phyloP scores from a whole-genome alignment of 2,113 vertebrate genomes.

The Chitala chitala region DNA sequence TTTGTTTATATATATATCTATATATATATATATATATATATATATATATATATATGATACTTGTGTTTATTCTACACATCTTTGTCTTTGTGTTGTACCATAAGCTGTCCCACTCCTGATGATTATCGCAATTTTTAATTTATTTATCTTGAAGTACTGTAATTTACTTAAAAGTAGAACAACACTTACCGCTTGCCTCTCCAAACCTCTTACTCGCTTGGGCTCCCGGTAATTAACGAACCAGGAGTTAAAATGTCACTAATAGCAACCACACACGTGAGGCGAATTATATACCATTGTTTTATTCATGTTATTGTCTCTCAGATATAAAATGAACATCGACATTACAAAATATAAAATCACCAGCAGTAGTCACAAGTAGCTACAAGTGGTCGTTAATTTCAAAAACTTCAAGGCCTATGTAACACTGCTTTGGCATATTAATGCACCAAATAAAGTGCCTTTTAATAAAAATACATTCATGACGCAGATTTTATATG shows the following conservation, averaged over 20 bases:
- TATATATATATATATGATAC: too few relatives aligned
- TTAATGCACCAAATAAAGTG: conserved; percentile 85
- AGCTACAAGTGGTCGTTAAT: conserved; percentile 33
- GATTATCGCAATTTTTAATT: too few relatives aligned
- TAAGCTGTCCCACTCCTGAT: too few relatives aligned
- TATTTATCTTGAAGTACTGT: too few relatives aligned
- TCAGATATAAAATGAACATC: conserved; percentile 58
- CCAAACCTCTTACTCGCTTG: too few relatives aligned
- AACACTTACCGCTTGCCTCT: too few relatives aligned
- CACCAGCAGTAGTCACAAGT: conserved; percentile 44
- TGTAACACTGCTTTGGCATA: conserved; percentile 94
- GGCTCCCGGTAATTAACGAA: too few relatives aligned
- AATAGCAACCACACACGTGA: conserved; percentile 30
- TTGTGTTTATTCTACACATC: too few relatives aligned
- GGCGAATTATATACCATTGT: neutral
- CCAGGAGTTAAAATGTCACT: neutral
- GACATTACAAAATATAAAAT: conserved; percentile 62
- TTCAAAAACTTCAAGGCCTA: conserved; percentile 50
- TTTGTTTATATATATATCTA: too few relatives aligned
- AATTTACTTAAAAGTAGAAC: too few relatives aligned
- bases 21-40: too few relatives aligned
- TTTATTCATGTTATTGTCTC: conserved; percentile 43
- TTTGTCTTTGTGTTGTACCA: too few relatives aligned
- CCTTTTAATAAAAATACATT: conserved; percentile 69
- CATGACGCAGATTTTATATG: conserved; percentile 63